Evolutionary conservation across 2,888 invertebrate genomes (phyloP).

Genomic region (Alviniconcha strummeri): DNA sequence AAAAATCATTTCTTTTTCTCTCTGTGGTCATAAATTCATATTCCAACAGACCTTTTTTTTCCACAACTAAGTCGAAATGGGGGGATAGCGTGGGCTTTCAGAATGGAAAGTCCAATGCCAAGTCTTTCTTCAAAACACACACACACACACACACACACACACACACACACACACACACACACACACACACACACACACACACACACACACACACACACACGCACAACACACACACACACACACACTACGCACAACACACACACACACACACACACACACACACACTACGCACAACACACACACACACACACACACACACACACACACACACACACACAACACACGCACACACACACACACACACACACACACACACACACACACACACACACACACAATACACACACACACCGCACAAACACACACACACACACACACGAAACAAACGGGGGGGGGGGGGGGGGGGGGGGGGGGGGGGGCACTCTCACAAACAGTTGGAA

Average conservation of each 20-base stretch:
- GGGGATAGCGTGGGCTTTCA: too few relatives aligned
- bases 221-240: not conserved
- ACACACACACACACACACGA: constrained; percentile 3
- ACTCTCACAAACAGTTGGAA: too few relatives aligned
- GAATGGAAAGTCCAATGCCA: too few relatives aligned
- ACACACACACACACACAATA: constrained; percentile 2
- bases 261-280: too few relatives aligned
- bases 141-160: too few relatives aligned
- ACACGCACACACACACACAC: not conserved
- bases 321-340: constrained; percentile 18
- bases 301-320: constrained; percentile 11
- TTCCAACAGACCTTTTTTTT: too few relatives aligned
- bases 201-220: constrained; percentile 9
- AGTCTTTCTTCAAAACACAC: too few relatives aligned
- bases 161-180: too few relatives aligned
- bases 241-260: constrained; percentile 3
- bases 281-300: too few relatives aligned
- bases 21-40: too few relatives aligned
- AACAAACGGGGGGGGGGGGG: not conserved
- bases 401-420: constrained; percentile 6
- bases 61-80: too few relatives aligned
- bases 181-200: constrained; percentile 18
- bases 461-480: not conserved
- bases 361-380: constrained; percentile 18
- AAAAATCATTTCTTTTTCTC: too few relatives aligned